Evolutionary conservation across 2,888 invertebrate genomes (phyloP).

Genomic region (Zaprionus obscuricornis): DNA sequence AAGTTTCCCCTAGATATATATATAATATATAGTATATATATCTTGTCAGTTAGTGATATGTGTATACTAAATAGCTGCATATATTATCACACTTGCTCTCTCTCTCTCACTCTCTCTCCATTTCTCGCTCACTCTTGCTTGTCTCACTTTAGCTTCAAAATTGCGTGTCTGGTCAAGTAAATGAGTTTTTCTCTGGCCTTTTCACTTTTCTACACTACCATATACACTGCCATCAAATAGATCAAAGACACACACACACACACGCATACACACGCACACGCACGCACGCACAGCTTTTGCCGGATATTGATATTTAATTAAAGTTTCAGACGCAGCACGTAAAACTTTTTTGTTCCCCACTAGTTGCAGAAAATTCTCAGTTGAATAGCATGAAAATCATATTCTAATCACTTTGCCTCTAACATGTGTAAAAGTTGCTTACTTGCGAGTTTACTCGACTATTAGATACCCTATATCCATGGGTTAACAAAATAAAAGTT

Average conservation of each 20-base stretch:
- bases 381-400: slow-evolving; percentile 11
- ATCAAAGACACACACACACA: slow-evolving; percentile 51
- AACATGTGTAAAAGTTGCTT: no score
- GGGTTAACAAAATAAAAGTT: no score
- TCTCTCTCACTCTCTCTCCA: neutral
- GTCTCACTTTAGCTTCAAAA: slow-evolving; percentile 29
- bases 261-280: neutral
- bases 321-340: slow-evolving; percentile 54
- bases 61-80: slow-evolving; percentile 62
- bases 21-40: slow-evolving; percentile 28
- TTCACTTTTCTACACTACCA: slow-evolving; percentile 34
- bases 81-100: slow-evolving; percentile 48
- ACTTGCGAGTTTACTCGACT: no score
- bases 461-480: no score
- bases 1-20: slow-evolving; percentile 42
- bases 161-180: slow-evolving; percentile 64
- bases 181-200: slow-evolving; percentile 66
- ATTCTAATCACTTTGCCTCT: no score
- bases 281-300: slow-evolving; percentile 5
- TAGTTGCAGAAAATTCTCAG: no score
- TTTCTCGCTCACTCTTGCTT: neutral
- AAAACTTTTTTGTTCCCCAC: slow-evolving; percentile 32
- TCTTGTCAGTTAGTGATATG: slow-evolving; percentile 60
- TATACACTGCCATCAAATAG: slow-evolving; percentile 38
- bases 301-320: slow-evolving; percentile 75